Evolutionary conservation across 2,888 invertebrate species (phyloP).

Genomic region (Lissocephala sabroskyi): DNA sequence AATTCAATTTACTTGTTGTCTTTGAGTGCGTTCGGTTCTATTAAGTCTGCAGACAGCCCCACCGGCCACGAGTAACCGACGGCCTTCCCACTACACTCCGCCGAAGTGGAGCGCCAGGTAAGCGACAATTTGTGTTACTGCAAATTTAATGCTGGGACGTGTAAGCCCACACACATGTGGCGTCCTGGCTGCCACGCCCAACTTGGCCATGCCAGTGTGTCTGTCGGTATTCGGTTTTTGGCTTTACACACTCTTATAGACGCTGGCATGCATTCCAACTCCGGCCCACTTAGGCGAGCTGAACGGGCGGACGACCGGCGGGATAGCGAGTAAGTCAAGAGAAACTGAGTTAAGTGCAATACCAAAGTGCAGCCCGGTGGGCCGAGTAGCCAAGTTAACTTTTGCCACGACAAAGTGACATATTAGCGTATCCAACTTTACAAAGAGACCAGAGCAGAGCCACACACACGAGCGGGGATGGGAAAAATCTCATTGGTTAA

Average conservation of each 20-base stretch:
- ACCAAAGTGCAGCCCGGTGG: constrained; percentile 42
- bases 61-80: too few relatives aligned
- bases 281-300: neutral
- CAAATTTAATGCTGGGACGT: constrained; percentile 62
- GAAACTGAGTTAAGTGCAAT: constrained; percentile 48
- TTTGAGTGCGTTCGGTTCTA: constrained; percentile 53
- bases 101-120: constrained; percentile 23
- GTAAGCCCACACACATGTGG: constrained; percentile 10
- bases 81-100: neutral
- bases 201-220: neutral
- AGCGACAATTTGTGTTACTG: constrained; percentile 65
- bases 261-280: constrained; percentile 7
- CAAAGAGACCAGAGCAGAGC: constrained; percentile 29
- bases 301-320: too few relatives aligned
- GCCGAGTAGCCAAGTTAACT: constrained; percentile 51
- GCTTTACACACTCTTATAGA: constrained; percentile 62
- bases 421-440: constrained; percentile 60
- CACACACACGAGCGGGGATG: neutral
- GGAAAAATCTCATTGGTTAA: constrained; percentile 1
- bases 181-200: neutral
- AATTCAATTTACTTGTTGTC: constrained; percentile 62
- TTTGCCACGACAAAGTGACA: constrained; percentile 61
- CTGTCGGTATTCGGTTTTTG: constrained; percentile 48
- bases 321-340: too few relatives aligned
- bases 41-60: constrained; percentile 16